Base-by-base conservation (phyloP, 2,888 invertebrate genomes). In the Parasteatoda lunata region DNA sequence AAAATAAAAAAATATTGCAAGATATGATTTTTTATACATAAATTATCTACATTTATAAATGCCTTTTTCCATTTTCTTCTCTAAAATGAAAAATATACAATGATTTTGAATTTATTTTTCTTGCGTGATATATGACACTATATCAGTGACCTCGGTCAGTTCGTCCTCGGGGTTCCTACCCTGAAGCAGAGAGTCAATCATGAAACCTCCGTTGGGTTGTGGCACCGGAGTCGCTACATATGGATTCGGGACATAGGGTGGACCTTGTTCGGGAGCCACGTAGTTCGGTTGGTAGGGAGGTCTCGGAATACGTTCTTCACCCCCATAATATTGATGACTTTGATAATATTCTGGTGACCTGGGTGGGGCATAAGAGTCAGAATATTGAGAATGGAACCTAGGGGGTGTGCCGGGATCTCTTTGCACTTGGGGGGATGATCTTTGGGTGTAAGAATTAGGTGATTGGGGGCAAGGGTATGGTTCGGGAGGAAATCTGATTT, bases 181-280 rank as follows among this genome's bases (percentile, higher is more conserved):
- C n/a, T 76, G 75, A 6, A 86, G 68, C n/a, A 90, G 47, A 70
- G 88, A 89, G 15, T 90, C 89, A 11, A 90, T 90, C 89, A 89
- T 90, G 75, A 90, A 90, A 49, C 89, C 89, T n/a, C 89, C 90
- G 66, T 89, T 89, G 0, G 89, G 82, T 48, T 88, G 88, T 9
- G 79, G 84, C 45, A 81, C 84, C 3, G 88, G 84, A 30, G 84
- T 84, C 48, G 81, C 83, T 11, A 82, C 77, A 72, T 89, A 88
- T 52, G 88, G 82, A 65, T 86, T 86, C 6, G 79, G 59, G 48
- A 79, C 76, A 59, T 69, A 89, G 13, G 88, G 73, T 45, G 86
- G 78, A 13, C 51, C 83, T 48, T 64, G 75, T 15, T 82, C 85
- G 48, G 75, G 77, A 4, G 88, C 80, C 52, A 79, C 82, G 75